phyloP scores from a whole-genome alignment of 2,797 vertebrate genomes.

The Leuciscus waleckii region DNA sequence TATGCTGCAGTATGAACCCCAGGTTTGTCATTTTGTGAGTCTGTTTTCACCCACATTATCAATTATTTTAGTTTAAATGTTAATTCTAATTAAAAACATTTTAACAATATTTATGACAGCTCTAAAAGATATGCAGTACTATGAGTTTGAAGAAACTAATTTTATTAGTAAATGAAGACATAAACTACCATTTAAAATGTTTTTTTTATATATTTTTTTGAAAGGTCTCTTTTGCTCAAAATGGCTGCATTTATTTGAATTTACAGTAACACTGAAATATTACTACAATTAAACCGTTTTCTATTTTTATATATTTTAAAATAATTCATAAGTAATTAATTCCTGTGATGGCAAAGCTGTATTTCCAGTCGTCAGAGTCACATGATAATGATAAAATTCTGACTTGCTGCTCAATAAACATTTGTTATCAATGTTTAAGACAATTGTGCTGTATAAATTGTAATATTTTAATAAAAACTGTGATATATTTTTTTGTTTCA shows the following conservation, averaged over 20 bases:
- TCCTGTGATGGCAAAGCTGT: not conserved
- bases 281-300: not conserved
- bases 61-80: not conserved
- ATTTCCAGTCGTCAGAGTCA: not conserved
- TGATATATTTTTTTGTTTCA: not conserved
- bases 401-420: too few relatives aligned
- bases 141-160: not conserved
- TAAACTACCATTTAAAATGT: not conserved
- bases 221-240: not conserved
- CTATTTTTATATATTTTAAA: not conserved
- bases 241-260: not conserved
- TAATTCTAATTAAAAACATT: not conserved
- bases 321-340: not conserved
- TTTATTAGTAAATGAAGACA: not conserved
- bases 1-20: conserved; percentile 54
- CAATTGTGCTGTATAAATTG: not conserved
- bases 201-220: not conserved
- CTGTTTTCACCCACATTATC: not conserved
- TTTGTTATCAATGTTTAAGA: not conserved
- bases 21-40: conserved; percentile 52
- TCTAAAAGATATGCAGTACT: not conserved
- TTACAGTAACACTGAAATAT: not conserved
- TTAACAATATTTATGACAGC: not conserved
- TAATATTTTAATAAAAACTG: not conserved
- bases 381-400: not conserved